Conservation (phyloP, 2,888 invertebrate genomes). For the Griposia aprilina region DNA sequence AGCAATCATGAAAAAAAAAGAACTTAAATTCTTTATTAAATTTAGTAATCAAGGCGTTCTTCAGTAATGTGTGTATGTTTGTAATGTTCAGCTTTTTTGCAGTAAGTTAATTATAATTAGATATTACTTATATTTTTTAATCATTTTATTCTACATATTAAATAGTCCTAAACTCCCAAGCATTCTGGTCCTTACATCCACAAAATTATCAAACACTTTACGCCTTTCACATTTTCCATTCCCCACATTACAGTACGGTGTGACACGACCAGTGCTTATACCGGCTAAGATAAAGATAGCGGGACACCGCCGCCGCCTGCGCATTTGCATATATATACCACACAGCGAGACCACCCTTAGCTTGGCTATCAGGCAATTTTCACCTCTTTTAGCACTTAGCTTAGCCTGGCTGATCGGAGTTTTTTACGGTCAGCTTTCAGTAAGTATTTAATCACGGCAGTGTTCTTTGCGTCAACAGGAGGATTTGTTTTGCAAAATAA, state of each 20-base stretch:
- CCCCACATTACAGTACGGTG: conserved; percentile 72
- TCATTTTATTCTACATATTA: background rate
- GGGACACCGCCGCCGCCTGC: conserved; percentile 75
- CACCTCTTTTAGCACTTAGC: conserved; percentile 67
- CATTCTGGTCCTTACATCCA: background rate
- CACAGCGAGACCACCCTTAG: conserved; percentile 85
- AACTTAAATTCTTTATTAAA: background rate
- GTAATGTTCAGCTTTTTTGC: background rate
- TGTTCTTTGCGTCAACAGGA: background rate
- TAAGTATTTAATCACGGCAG: conserved; percentile 23
- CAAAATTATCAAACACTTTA: background rate
- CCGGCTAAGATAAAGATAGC: conserved; percentile 83
- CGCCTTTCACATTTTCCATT: background rate
- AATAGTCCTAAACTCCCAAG: background rate
- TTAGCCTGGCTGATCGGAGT: conserved; percentile 7
- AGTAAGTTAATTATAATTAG: background rate
- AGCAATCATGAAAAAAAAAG: background rate
- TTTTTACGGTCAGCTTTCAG: conserved; percentile 45
- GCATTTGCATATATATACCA: conserved; percentile 87
- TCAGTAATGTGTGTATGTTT: background rate
- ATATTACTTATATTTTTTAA: background rate
- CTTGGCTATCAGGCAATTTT: conserved; percentile 65
- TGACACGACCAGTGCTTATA: conserved; percentile 69
- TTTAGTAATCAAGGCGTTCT: background rate
- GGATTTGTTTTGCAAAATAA: conserved; percentile 1